Percentiles rank a stretch among this genome's conserved stretches.
phyloP scores from a whole-genome alignment of 2,797 vertebrate species.

The Falco biarmicus region DNA sequence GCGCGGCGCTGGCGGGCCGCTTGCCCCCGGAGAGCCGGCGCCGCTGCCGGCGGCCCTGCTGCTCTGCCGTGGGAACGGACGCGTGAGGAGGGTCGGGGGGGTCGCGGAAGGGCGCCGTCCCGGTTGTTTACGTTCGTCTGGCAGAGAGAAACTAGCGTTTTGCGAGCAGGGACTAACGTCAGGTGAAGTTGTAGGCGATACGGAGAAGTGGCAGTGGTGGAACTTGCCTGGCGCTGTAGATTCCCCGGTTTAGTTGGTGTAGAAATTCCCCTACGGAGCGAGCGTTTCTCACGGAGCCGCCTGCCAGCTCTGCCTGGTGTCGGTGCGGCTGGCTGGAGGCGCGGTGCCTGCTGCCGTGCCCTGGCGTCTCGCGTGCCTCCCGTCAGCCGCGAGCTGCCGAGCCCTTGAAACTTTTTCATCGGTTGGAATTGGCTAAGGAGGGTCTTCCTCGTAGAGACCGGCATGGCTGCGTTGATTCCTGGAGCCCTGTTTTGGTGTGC shows the following conservation, averaged over 20 bases:
- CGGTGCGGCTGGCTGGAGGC: accelerated
- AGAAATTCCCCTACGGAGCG: not conserved
- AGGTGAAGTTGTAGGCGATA: not conserved
- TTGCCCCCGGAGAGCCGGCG: not conserved
- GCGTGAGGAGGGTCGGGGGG: not conserved
- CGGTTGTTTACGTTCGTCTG: not conserved
- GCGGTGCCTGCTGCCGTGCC: not conserved
- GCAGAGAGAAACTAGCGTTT: not conserved
- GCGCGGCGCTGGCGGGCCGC: not conserved
- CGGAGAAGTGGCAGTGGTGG: not conserved
- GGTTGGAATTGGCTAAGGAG: not conserved
- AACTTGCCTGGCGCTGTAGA: not conserved
- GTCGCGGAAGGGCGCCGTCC: not conserved
- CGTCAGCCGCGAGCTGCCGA: not conserved
- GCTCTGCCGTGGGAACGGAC: not conserved
- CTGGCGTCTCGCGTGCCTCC: not conserved
- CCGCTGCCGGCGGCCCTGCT: too few relatives aligned
- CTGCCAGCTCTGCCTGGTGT: accelerated
- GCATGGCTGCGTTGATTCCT: accelerated
- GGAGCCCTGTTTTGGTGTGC: not conserved
- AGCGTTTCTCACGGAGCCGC: not conserved
- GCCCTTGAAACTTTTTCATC: not conserved
- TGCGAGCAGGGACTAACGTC: not conserved
- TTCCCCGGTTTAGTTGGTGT: not conserved
- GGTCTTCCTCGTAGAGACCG: not conserved